Evolutionary conservation across 2,888 invertebrate species (phyloP).

Genomic region (Thereva nobilitata): DNA sequence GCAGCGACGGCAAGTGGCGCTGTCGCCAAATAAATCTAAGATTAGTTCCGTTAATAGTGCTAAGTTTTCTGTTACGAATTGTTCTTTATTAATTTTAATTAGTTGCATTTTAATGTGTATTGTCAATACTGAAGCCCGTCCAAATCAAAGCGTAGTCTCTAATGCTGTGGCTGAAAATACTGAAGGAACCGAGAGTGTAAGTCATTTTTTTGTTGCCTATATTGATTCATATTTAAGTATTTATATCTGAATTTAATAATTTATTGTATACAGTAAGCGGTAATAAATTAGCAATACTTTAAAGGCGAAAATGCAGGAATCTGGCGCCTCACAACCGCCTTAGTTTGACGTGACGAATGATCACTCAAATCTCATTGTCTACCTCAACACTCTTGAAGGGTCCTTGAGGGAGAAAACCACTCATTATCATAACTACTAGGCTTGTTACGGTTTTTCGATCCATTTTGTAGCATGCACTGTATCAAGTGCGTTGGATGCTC

Average conservation of each 20-base stretch:
- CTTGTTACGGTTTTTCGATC: too few species aligned
- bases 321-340: too few species aligned
- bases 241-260: conserved; percentile 35
- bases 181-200: conserved; percentile 36
- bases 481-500: too few species aligned
- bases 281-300: too few species aligned
- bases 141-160: conserved; percentile 47
- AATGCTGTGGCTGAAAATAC: conserved; percentile 15
- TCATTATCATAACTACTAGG: too few species aligned
- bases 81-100: conserved; percentile 46
- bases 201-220: conserved; percentile 13
- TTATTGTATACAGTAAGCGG: not conserved
- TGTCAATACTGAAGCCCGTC: conserved; percentile 52
- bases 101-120: conserved; percentile 44
- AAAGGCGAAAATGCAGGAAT: too few species aligned
- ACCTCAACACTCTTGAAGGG: too few species aligned
- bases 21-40: conserved; percentile 18
- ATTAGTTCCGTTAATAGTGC: conserved; percentile 31
- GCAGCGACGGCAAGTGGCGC: not conserved
- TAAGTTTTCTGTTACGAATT: conserved; percentile 44
- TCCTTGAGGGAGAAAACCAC: too few species aligned
- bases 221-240: conserved; percentile 6
- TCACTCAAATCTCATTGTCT: too few species aligned
- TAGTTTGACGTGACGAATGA: too few species aligned
- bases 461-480: too few species aligned